Conservation (phyloP, 2,888 invertebrate genomes). For the Brenthis daphne region DNA sequence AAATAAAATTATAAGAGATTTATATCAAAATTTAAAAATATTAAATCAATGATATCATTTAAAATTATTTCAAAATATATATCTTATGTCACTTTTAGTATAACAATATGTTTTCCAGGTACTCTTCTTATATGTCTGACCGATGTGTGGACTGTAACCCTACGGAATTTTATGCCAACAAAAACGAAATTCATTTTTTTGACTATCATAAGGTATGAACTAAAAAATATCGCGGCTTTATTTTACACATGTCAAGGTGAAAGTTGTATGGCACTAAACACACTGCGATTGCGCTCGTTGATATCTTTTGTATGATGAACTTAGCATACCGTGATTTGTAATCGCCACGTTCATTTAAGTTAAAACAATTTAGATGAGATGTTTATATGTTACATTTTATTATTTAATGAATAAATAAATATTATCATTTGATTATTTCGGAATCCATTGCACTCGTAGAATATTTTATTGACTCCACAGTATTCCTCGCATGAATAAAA, state of each 20-base stretch:
- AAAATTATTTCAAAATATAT: background rate
- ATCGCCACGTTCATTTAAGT: too few relatives aligned
- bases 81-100: slow-evolving; percentile 43
- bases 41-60: background rate
- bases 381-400: too few relatives aligned
- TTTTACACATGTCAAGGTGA: slow-evolving; percentile 61
- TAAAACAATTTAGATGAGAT: too few relatives aligned
- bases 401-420: too few relatives aligned
- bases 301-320: slow-evolving; percentile 64
- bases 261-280: slow-evolving; percentile 46
- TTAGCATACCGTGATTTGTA: background rate
- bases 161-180: slow-evolving; percentile 49
- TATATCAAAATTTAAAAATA: too few relatives aligned
- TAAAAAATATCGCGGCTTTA: slow-evolving; percentile 65
- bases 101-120: slow-evolving; percentile 20
- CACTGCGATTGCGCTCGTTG: slow-evolving; percentile 48
- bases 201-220: slow-evolving; percentile 61
- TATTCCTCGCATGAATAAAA: too few relatives aligned
- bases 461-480: too few relatives aligned
- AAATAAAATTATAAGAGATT: too few relatives aligned
- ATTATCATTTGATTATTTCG: too few relatives aligned
- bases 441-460: too few relatives aligned
- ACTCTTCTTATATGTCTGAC: slow-evolving; percentile 35
- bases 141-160: slow-evolving; percentile 46
- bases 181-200: slow-evolving; percentile 50